These are phyloP conservation scores for Phasianus colchicus DNA, from an alignment of 2,113 vertebrate species.

Conservation along the genomic window DNA sequence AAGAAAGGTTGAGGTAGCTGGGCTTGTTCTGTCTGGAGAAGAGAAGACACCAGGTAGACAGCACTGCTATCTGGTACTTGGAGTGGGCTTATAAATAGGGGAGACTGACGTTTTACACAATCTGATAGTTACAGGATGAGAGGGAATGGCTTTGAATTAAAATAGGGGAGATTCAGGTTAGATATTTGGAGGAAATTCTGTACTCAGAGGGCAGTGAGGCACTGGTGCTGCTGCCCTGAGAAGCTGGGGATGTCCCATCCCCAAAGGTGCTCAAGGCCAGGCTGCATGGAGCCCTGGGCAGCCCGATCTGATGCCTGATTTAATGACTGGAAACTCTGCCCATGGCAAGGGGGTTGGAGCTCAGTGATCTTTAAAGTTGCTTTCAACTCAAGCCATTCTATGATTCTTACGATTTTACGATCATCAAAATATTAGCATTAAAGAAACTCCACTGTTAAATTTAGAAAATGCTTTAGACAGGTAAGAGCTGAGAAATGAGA, in stretches of 20 bases:
- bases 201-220: not conserved
- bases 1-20: not conserved
- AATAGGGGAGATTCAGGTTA: not conserved
- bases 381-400: not conserved
- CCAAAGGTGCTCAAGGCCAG: not conserved
- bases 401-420: not conserved
- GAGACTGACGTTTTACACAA: not conserved
- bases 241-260: not conserved
- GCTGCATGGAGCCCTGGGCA: not conserved
- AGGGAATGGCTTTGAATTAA: not conserved
- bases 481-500: not conserved
- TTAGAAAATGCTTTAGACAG: not conserved
- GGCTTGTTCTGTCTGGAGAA: not conserved
- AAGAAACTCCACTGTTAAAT: not conserved
- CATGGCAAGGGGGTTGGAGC: not conserved
- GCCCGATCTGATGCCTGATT: no score
- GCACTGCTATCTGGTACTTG: not conserved
- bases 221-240: not conserved
- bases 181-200: not conserved
- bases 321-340: no score
- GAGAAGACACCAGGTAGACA: no score
- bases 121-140: not conserved
- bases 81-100: not conserved
- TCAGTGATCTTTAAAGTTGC: not conserved
- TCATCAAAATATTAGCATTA: not conserved